These are phyloP conservation scores for Trissolcus basalis DNA, from an alignment of 1,140 invertebrate genomes.

Conservation along the genomic window DNA sequence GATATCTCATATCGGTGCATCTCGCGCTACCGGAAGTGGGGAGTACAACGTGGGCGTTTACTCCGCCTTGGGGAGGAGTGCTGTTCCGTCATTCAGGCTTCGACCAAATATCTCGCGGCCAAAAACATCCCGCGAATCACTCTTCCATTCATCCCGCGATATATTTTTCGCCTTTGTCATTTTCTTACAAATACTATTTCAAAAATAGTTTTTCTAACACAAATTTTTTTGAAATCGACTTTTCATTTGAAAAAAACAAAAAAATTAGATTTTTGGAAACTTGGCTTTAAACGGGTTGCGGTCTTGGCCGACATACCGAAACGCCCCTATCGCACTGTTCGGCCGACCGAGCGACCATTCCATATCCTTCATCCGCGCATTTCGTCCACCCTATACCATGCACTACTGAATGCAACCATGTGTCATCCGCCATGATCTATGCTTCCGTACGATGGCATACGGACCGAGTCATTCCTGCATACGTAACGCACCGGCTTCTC, in stretches of 20 bases:
- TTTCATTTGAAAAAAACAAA: no score
- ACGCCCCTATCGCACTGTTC: constrained; percentile 68
- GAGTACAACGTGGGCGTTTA: constrained; percentile 57
- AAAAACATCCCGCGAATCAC: constrained; percentile 28
- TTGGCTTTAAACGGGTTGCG: constrained; percentile 32
- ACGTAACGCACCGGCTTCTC: constrained; percentile 26
- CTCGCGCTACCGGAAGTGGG: constrained; percentile 44
- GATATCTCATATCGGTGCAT: constrained; percentile 75
- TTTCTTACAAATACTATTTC: no score
- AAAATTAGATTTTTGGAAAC: no score
- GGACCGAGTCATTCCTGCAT: constrained; percentile 32
- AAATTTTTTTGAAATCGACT: no score
- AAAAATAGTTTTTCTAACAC: no score
- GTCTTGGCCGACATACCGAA: constrained; percentile 70
- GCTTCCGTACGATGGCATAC: constrained; percentile 58
- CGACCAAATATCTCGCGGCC: constrained; percentile 15
- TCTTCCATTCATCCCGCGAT: constrained; percentile 1
- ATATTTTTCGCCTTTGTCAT: no score
- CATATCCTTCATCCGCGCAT: constrained; percentile 75
- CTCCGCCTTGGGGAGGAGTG: constrained; percentile 63
- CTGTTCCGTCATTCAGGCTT: constrained; percentile 24
- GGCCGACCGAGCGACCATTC: constrained; percentile 70
- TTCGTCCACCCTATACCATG: constrained; percentile 65
- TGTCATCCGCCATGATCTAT: constrained; percentile 75
- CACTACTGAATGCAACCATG: constrained; percentile 71